phyloP scores from a whole-genome alignment of 2,113 vertebrate genomes.

The Connochaetes taurinus region DNA sequence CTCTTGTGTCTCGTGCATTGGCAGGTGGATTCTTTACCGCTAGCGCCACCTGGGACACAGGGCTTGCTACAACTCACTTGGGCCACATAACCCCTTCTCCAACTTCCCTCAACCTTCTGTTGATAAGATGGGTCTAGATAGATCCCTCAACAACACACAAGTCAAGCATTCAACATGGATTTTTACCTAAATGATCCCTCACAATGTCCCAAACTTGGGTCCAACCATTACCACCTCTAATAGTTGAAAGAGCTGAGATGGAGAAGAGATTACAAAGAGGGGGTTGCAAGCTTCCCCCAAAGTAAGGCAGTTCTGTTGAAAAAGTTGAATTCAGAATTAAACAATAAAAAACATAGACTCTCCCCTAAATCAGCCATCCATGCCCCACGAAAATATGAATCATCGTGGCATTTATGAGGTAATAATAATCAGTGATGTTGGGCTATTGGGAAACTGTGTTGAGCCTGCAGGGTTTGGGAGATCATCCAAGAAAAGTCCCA shows the following conservation, averaged over 20 bases:
- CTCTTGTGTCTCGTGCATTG: rapidly evolving
- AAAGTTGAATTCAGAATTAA: neutral
- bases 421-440: neutral
- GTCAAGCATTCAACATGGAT: neutral
- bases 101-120: neutral
- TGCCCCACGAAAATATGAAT: neutral
- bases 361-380: neutral
- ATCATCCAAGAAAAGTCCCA: neutral
- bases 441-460: neutral
- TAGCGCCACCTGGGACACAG: neutral
- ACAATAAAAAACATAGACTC: neutral
- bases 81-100: neutral
- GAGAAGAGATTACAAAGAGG: neutral
- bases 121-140: neutral
- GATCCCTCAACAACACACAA: neutral
- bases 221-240: neutral
- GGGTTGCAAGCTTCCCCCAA: neutral
- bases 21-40: neutral
- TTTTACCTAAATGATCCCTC: neutral
- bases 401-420: neutral
- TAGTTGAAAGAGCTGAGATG: neutral
- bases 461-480: neutral
- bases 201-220: neutral
- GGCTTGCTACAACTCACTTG: rapidly evolving
- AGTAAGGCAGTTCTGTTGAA: neutral